Percentiles rank a stretch among this genome's conserved stretches.
Evolutionary conservation across 2,888 invertebrate genomes (phyloP).

Genomic region (Rhorus exstirpatorius): DNA sequence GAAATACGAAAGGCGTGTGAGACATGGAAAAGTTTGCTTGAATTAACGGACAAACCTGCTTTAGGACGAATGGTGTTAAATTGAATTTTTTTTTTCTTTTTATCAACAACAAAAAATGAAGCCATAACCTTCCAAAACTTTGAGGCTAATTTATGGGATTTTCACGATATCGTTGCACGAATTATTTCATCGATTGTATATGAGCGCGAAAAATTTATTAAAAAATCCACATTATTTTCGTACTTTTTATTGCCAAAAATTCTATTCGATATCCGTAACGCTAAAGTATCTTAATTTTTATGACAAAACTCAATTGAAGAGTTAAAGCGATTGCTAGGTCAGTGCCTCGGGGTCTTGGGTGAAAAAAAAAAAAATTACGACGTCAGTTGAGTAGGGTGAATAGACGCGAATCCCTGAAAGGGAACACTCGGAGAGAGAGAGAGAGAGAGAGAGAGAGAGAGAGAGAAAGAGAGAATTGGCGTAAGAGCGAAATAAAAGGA

Average conservation of each 20-base stretch:
- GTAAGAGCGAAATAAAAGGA: slow-evolving; percentile 36
- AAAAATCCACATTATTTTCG: no score
- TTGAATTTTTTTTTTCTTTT: no score
- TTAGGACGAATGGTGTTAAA: background rate
- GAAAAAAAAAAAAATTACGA: slow-evolving; percentile 19
- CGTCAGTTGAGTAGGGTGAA: slow-evolving; percentile 58
- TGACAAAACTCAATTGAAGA: slow-evolving; percentile 16
- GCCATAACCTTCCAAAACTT: no score
- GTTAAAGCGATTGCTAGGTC: slow-evolving; percentile 11
- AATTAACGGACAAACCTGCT: background rate
- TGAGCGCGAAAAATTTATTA: background rate
- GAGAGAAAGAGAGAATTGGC: background rate
- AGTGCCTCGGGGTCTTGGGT: slow-evolving; percentile 6
- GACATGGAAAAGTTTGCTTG: slow-evolving; percentile 22
- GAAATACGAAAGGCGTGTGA: slow-evolving; percentile 39
- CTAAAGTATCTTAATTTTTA: background rate
- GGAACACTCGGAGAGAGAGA: slow-evolving; percentile 20
- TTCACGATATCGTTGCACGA: no score
- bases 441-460: slow-evolving; percentile 17
- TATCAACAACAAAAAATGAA: no score
- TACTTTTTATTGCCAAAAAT: no score
- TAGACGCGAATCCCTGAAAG: slow-evolving; percentile 54
- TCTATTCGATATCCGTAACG: background rate
- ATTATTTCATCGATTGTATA: no score
- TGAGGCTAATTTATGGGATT: no score